Evolutionary conservation across 2,113 vertebrate species (phyloP), one percentile per base, ranked within the genome.

Genomic region (Thamnaconus septentrionalis): DNA sequence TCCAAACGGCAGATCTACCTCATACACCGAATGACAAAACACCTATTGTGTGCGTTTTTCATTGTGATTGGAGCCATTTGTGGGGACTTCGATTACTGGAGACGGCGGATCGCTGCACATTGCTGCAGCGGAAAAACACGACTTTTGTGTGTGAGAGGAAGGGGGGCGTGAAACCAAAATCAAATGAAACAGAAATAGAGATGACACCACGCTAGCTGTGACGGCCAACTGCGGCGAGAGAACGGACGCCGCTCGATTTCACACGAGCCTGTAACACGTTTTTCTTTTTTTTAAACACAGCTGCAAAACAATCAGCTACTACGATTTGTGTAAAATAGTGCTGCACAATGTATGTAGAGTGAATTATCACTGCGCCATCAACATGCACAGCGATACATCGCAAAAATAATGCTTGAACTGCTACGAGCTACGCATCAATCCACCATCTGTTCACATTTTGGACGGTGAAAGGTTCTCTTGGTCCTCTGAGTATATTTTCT

Each of bases 21-120:
- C 10, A 50, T 5, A 50, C 51, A 7, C 4, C 11, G n/a, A 48
- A 11, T 6, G 39, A 78, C 69, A 66, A 68, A 73, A 49, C 52
- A 41, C 6, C 59, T 42, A 75, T 66, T 78, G 71, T 80, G 59
- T 41, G 45, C 11, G 5, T 12, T 52, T 62, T 61, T 47, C 71
- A 31, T 78, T 61, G 61, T 69, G 75, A 48, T 53, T 63, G 10
- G 18, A 45, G 44, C 53, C 62, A 62, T 67, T 67, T 75, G 61
- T 72, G 5, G 41, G 39, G 53, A 66, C 51, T 54, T 64, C 7
- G 42, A 40, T 71, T 52, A 65, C 69, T 67, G 66, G 76, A 50
- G 66, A 61, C 48, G 72, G 52, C 44, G 44, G 43, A 48, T 11
- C 52, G 43, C 7, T 52, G 49, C 6, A 12, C 60, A 58, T 46